phyloP scores from a whole-genome alignment of 2,888 invertebrate species.

The Schizotus pectinicornis region DNA sequence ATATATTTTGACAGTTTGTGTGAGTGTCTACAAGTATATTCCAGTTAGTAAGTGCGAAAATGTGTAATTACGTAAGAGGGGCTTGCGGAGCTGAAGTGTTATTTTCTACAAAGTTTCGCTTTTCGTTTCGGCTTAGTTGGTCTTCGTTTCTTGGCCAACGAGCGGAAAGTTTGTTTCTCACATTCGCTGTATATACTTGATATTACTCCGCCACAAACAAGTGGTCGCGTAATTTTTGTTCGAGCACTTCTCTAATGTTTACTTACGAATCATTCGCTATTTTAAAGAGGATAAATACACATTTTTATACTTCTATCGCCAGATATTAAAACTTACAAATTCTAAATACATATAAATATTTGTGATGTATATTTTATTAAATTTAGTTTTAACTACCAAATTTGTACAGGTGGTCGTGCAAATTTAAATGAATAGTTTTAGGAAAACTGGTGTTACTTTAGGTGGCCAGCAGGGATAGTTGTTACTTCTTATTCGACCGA shows the following conservation, averaged over 20 bases:
- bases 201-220: slow-evolving; percentile 25
- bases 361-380: slow-evolving; percentile 25
- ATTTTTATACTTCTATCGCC: slow-evolving; percentile 20
- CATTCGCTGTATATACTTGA: slow-evolving; percentile 30
- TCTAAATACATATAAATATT: slow-evolving; percentile 18
- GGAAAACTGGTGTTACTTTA: neutral
- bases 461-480: neutral
- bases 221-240: slow-evolving; percentile 34
- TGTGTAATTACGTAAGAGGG: slow-evolving; percentile 31
- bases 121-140: slow-evolving; percentile 25
- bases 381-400: slow-evolving; percentile 17
- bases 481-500: no score
- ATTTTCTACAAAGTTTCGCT: slow-evolving; percentile 20
- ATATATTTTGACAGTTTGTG: slow-evolving; percentile 35
- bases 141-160: slow-evolving; percentile 17
- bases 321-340: slow-evolving; percentile 19
- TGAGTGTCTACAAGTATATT: slow-evolving; percentile 37
- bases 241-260: slow-evolving; percentile 2
- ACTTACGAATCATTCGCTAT: slow-evolving; percentile 5
- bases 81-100: slow-evolving; percentile 24
- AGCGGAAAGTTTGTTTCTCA: slow-evolving; percentile 8
- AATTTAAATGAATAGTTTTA: slow-evolving; percentile 4
- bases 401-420: slow-evolving; percentile 19
- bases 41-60: slow-evolving; percentile 33
- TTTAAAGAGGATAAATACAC: slow-evolving; percentile 39